phyloP scores from a whole-genome alignment of 1,140 invertebrate genomes.

The Drosophila dunni region DNA sequence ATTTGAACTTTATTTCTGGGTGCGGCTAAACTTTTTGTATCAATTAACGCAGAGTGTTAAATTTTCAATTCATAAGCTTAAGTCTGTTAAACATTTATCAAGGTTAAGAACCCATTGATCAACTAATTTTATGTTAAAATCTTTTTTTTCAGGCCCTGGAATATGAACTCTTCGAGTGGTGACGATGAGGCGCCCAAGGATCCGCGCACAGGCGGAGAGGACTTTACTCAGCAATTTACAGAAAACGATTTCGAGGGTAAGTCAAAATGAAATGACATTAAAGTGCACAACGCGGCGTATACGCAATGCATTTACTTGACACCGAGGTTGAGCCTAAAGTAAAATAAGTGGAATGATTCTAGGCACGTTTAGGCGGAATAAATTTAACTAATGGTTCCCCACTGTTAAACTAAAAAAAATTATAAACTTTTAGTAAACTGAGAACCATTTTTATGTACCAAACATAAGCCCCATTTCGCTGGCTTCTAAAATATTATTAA shows the following conservation, averaged over 20 bases:
- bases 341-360: slow-evolving; percentile 10
- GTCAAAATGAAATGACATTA: slow-evolving; percentile 8
- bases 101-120: slow-evolving; percentile 1
- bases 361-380: slow-evolving; percentile 23
- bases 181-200: slow-evolving; percentile 93
- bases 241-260: slow-evolving; percentile 95
- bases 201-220: slow-evolving; percentile 90
- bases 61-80: slow-evolving; percentile 10
- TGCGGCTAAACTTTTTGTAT: neutral
- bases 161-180: slow-evolving; percentile 87
- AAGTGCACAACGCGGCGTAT: slow-evolving; percentile 33
- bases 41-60: slow-evolving; percentile 2
- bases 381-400: neutral
- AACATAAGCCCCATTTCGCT: neutral
- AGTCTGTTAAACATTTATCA: slow-evolving; percentile 7
- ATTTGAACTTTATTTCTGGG: neutral
- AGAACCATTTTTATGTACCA: too few relatives aligned
- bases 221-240: slow-evolving; percentile 90
- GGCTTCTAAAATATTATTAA: neutral
- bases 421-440: too few relatives aligned
- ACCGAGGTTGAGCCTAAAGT: neutral
- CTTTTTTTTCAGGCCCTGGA: slow-evolving; percentile 85
- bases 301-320: slow-evolving; percentile 37
- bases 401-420: too few relatives aligned
- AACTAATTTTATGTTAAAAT: slow-evolving; percentile 24